phyloP scores from a whole-genome alignment of 1,140 invertebrate genomes.

The Polypedilum vanderplanki region DNA sequence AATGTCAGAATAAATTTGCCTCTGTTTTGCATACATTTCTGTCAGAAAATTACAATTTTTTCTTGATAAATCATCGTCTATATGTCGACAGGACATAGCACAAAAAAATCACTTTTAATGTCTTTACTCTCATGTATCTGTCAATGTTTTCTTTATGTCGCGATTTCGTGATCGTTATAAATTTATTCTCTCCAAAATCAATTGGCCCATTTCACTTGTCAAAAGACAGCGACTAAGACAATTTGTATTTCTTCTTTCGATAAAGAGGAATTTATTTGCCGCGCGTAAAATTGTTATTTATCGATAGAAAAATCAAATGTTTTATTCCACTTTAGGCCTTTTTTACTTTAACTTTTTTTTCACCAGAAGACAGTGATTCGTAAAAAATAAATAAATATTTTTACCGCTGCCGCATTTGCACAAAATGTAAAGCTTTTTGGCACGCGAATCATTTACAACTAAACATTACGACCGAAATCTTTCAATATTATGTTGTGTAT shows the following conservation, averaged over 20 bases:
- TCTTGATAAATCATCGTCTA: neutral
- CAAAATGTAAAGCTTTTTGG: conserved; percentile 21
- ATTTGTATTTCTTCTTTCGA: neutral
- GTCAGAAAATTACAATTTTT: conserved; percentile 6
- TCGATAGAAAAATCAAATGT: neutral
- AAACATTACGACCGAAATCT: neutral
- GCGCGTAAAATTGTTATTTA: neutral
- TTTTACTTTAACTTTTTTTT: neutral
- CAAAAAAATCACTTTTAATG: neutral
- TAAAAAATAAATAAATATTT: neutral
- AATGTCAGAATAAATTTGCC: neutral
- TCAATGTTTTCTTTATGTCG: neutral
- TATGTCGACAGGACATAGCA: neutral
- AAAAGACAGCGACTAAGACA: neutral
- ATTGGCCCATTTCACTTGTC: neutral
- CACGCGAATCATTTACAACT: conserved; percentile 24
- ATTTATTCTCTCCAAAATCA: neutral
- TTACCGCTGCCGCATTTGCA: conserved; percentile 6
- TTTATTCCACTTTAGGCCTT: neutral
- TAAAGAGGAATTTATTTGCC: neutral
- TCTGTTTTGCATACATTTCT: neutral
- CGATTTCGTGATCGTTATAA: neutral
- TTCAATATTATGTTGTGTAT: no score
- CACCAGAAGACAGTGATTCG: neutral
- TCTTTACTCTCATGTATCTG: neutral